A percentile compares a stretch with the other conserved stretches of the same genome.
Conservation (phyloP, 2,888 invertebrate genomes). For the Nephrotoma appendiculata region DNA sequence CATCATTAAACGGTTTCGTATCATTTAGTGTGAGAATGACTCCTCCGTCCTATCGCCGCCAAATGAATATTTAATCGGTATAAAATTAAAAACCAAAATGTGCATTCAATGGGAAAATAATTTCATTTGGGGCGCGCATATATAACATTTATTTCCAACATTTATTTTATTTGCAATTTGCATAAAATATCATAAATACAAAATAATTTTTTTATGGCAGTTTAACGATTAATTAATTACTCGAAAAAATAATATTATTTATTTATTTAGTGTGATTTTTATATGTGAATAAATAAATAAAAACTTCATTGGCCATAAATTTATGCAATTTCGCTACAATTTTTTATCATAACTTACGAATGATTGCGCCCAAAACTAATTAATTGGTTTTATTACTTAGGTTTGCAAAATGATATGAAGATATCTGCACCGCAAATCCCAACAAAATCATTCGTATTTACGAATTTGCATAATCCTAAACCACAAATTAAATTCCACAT, state of each 20-base stretch:
- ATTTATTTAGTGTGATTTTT: background rate
- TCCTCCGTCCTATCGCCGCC: background rate
- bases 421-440: too few species aligned
- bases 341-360: too few species aligned
- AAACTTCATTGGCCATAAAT: too few species aligned
- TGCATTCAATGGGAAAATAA: background rate
- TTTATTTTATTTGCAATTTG: background rate
- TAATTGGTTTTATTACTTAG: too few species aligned
- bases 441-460: too few species aligned
- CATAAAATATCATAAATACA: background rate
- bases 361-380: too few species aligned
- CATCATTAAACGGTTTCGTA: background rate
- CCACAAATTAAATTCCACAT: background rate
- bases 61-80: background rate
- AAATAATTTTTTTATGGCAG: background rate
- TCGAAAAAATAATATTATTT: background rate
- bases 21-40: background rate
- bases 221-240: background rate
- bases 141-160: background rate
- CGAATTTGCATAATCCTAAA: background rate
- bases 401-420: too few species aligned
- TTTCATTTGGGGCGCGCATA: background rate
- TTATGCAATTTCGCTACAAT: too few species aligned
- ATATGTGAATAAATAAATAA: background rate
- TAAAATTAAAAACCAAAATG: background rate